Evolutionary conservation across 2,113 vertebrate species (phyloP).

Genomic region (Burhinus oedicnemus): DNA sequence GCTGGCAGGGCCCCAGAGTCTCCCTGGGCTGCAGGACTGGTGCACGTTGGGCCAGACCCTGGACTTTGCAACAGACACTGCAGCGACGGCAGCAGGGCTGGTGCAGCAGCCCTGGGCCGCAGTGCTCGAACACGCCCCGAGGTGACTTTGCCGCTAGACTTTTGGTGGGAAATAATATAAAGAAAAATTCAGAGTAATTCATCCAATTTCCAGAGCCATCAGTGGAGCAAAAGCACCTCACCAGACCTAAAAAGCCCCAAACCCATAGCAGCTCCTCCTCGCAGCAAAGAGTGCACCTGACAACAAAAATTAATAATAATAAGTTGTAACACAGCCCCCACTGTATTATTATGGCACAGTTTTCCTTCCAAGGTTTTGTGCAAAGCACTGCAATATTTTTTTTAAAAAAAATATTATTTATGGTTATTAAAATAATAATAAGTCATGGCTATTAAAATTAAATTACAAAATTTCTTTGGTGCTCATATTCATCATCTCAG

Average conservation of each 20-base stretch:
- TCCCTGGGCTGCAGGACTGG: too few species aligned
- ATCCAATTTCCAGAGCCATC: background rate
- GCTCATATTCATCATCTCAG: background rate
- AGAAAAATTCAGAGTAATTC: background rate
- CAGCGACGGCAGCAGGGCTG: background rate
- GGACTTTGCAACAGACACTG: rapidly evolving
- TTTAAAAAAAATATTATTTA: background rate
- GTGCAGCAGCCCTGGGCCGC: rapidly evolving
- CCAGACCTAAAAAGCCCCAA: background rate
- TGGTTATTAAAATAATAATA: conserved; percentile 3
- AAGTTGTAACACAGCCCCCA: background rate
- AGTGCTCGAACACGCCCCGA: background rate
- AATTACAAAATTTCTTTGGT: conserved; percentile 14
- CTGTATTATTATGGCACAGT: background rate
- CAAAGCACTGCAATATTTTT: background rate
- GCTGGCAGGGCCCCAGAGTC: rapidly evolving
- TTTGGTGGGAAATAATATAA: background rate
- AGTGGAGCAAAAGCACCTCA: background rate
- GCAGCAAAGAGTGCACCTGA: background rate
- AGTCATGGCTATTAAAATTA: conserved; percentile 16
- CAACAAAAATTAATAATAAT: background rate
- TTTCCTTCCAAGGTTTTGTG: background rate
- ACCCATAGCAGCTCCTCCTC: background rate
- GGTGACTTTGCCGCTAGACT: background rate
- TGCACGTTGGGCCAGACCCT: background rate